These are phyloP conservation scores for Chrysomela aeneicollis DNA, from an alignment of 2,888 invertebrate genomes.

Conservation along the genomic window DNA sequence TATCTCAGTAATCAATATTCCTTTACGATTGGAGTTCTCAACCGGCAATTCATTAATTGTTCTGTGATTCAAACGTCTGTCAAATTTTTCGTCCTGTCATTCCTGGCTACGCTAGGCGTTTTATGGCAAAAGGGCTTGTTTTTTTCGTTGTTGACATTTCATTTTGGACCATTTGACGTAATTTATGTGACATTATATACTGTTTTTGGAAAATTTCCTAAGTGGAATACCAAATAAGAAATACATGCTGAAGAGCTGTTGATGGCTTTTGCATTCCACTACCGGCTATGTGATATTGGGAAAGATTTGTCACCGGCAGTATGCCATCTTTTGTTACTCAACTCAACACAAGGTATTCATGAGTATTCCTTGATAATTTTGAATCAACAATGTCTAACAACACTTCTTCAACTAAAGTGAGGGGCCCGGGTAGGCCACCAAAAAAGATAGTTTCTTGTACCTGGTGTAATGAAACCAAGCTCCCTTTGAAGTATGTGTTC, in stretches of 20 bases:
- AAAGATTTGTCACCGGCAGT: conserved; percentile 15
- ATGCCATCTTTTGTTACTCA: conserved; percentile 9
- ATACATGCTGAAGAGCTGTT: neutral
- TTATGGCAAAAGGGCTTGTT: conserved; percentile 26
- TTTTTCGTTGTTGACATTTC: conserved; percentile 43
- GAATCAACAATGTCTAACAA: conserved; percentile 52
- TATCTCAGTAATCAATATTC: too few species aligned
- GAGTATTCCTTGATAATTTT: conserved; percentile 23
- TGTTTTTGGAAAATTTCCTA: conserved; percentile 28
- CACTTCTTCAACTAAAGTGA: conserved; percentile 63
- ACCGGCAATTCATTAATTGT: too few species aligned
- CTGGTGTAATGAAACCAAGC: conserved; percentile 87
- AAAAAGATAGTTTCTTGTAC: conserved; percentile 78
- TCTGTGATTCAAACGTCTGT: too few species aligned
- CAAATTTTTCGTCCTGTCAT: too few species aligned
- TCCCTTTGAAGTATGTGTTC: conserved; percentile 83
- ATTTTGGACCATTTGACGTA: conserved; percentile 32
- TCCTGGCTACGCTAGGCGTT: neutral
- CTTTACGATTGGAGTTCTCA: too few species aligned
- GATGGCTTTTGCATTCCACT: conserved; percentile 3
- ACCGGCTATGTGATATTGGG: conserved; percentile 2
- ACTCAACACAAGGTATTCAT: conserved; percentile 8
- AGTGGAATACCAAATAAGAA: neutral
- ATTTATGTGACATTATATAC: conserved; percentile 32
- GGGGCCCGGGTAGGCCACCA: conserved; percentile 81